Conservation (phyloP, 1,140 invertebrate species). For the Copidosoma floridanum region DNA sequence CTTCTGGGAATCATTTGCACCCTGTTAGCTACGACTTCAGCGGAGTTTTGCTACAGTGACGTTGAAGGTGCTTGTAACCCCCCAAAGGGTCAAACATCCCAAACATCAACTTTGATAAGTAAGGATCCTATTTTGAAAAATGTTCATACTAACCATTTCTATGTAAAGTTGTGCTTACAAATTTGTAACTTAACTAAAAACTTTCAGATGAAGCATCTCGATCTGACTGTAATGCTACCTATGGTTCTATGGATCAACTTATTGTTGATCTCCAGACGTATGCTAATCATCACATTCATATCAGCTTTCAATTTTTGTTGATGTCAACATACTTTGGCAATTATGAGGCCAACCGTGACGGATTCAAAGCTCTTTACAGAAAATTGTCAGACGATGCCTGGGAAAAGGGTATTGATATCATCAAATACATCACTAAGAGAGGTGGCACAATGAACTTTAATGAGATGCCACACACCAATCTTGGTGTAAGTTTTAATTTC, state of each 20-base stretch:
- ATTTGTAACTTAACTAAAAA: too few species aligned
- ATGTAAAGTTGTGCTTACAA: too few species aligned
- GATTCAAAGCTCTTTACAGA: slow-evolving; percentile 73
- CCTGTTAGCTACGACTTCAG: slow-evolving; percentile 52
- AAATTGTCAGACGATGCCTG: slow-evolving; percentile 73
- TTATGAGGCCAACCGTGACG: slow-evolving; percentile 71
- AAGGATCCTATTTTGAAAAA: too few species aligned
- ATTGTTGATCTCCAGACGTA: slow-evolving; percentile 60
- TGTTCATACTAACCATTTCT: too few species aligned
- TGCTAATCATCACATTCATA: slow-evolving; percentile 64
- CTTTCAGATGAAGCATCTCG: slow-evolving; percentile 40
- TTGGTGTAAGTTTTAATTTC: slow-evolving; percentile 32
- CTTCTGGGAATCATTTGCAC: slow-evolving; percentile 55
- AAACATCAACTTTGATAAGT: too few species aligned
- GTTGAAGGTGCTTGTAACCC: slow-evolving; percentile 61
- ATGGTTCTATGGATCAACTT: slow-evolving; percentile 60
- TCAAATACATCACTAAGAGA: slow-evolving; percentile 73
- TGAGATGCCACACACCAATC: slow-evolving; percentile 40
- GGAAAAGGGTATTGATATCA: slow-evolving; percentile 70
- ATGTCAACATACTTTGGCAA: slow-evolving; percentile 76
- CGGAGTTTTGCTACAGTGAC: slow-evolving; percentile 65
- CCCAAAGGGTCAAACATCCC: slow-evolving; percentile 30
- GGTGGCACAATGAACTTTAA: slow-evolving; percentile 61
- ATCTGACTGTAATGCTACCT: slow-evolving; percentile 66
- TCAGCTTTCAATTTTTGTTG: slow-evolving; percentile 72